These are phyloP conservation scores for Lordiphosa stackelbergi DNA, from an alignment of 1,140 invertebrate genomes.

Conservation along the genomic window DNA sequence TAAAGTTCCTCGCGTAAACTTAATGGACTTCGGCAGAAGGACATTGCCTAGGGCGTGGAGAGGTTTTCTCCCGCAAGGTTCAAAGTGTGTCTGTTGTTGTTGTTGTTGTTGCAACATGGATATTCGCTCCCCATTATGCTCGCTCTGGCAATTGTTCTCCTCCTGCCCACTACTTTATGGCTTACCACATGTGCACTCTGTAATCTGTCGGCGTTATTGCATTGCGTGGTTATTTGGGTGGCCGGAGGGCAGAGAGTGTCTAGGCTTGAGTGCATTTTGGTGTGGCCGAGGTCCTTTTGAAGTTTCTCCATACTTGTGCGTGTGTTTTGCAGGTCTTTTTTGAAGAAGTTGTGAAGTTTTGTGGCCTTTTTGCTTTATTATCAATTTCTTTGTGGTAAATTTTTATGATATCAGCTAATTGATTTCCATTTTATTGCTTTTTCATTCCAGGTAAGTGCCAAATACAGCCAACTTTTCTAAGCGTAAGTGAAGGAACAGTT, in stretches of 20 bases:
- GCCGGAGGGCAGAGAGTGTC: conserved; percentile 10
- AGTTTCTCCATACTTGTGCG: conserved; percentile 5
- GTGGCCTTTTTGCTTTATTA: conserved; percentile 8
- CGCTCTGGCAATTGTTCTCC: conserved; percentile 25
- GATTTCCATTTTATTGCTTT: conserved; percentile 24
- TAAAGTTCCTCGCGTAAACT: conserved; percentile 73
- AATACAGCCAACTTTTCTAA: conserved; percentile 5
- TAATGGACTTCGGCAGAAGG: conserved; percentile 62
- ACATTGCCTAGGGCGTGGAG: conserved; percentile 4
- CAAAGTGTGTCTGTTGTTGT: conserved; percentile 27
- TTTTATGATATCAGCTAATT: conserved; percentile 46
- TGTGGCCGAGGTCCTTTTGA: conserved; percentile 37
- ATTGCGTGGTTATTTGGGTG: conserved; percentile 39
- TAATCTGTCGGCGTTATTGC: conserved; percentile 74
- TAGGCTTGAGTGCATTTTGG: conserved; percentile 62
- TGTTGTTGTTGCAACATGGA: conserved; percentile 54
- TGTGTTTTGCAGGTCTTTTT: conserved; percentile 22
- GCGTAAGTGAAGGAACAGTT: conserved; percentile 9
- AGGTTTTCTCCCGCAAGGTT: conserved; percentile 33
- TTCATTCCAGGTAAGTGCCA: conserved; percentile 33
- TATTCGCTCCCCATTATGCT: conserved; percentile 39
- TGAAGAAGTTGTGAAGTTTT: conserved; percentile 10
- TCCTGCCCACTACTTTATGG: conserved; percentile 55
- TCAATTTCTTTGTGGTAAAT: conserved; percentile 24
- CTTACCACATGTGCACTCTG: conserved; percentile 74